These are phyloP conservation scores for Lucilia cuprina DNA, from an alignment of 1,140 invertebrate genomes.

Conservation along the genomic window DNA sequence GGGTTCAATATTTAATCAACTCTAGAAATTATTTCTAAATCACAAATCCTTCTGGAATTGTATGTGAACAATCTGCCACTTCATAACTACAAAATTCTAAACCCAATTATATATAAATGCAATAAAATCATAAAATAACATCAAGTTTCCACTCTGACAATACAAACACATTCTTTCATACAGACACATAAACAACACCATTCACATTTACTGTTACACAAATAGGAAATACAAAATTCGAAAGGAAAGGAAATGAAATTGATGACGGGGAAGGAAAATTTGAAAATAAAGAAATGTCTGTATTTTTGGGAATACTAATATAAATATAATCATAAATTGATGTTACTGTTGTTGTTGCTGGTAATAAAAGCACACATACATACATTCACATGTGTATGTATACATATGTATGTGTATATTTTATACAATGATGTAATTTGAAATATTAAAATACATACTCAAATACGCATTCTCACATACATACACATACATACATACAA, in stretches of 20 bases:
- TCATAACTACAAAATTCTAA: not conserved
- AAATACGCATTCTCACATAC: not conserved
- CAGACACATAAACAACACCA: not conserved
- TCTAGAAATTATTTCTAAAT: not conserved
- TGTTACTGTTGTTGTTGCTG: not conserved
- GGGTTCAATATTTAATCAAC: not conserved
- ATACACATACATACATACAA: not conserved
- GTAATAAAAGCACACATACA: constrained; percentile 5
- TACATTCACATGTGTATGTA: not conserved
- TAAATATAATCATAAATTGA: constrained; percentile 30
- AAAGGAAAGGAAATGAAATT: not conserved
- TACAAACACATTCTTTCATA: not conserved
- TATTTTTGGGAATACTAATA: not conserved
- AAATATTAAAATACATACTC: constrained; percentile 8
- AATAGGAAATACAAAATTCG: not conserved
- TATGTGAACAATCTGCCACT: not conserved
- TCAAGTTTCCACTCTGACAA: not conserved
- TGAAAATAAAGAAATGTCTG: not conserved
- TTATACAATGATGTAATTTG: constrained; percentile 1
- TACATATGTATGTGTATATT: not conserved
- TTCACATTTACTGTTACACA: not conserved
- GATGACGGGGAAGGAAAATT: not conserved
- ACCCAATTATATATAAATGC: constrained; percentile 9
- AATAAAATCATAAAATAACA: constrained; percentile 15
- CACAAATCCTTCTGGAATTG: not conserved